A percentile compares a stretch with the other conserved stretches of the same genome.
Evolutionary conservation across 2,888 invertebrate genomes (phyloP).

Genomic region (Spodoptera picta): DNA sequence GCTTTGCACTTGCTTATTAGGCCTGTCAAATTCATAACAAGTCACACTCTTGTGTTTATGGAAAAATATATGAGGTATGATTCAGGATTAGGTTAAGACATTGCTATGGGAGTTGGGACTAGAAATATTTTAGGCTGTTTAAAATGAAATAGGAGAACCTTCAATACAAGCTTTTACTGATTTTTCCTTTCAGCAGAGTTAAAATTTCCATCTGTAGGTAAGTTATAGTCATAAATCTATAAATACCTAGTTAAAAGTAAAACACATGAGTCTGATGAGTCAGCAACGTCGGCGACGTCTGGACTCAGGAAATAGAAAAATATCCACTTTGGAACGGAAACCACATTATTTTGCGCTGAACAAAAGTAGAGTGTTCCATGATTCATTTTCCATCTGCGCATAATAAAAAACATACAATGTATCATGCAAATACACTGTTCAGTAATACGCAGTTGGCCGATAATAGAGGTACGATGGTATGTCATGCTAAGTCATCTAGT

Average conservation of each 20-base stretch:
- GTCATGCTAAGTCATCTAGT: neutral
- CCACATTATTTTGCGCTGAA: conserved; percentile 36
- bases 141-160: too few relatives aligned
- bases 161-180: too few relatives aligned
- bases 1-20: neutral
- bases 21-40: too few relatives aligned
- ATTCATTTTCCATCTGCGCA: conserved; percentile 38
- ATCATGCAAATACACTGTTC: conserved; percentile 28
- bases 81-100: too few relatives aligned
- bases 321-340: conserved; percentile 40
- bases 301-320: conserved; percentile 49
- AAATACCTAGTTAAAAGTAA: conserved; percentile 26
- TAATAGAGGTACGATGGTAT: conserved; percentile 3
- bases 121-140: too few relatives aligned
- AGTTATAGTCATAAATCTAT: conserved; percentile 16
- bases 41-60: too few relatives aligned
- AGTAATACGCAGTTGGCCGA: conserved; percentile 11
- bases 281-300: conserved; percentile 29
- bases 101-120: too few relatives aligned
- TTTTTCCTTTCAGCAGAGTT: too few relatives aligned
- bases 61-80: too few relatives aligned
- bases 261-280: conserved; percentile 42
- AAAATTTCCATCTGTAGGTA: too few relatives aligned
- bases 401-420: conserved; percentile 36
- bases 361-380: conserved; percentile 41